Conservation (phyloP, 2,888 invertebrate genomes). For the Leptopilina syphax region DNA sequence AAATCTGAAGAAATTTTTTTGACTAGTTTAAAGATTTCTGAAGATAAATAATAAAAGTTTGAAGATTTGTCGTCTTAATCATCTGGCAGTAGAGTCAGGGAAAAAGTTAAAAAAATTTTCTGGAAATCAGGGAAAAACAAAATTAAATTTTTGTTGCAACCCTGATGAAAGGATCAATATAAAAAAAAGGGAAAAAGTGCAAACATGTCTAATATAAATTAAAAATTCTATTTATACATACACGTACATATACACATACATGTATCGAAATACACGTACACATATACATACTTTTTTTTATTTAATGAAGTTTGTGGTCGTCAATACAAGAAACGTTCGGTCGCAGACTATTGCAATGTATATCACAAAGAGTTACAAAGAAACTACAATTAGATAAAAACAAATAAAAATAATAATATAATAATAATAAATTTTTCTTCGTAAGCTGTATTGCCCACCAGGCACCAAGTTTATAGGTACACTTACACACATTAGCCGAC, state of each 20-base stretch:
- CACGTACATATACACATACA: background rate
- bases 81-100: no score
- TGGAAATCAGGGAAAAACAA: no score
- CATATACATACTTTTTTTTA: constrained; percentile 58
- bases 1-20: no score
- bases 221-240: constrained; percentile 12
- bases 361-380: constrained; percentile 77
- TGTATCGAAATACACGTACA: background rate
- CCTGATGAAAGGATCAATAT: background rate
- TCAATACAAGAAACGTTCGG: constrained; percentile 73
- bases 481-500: constrained; percentile 60
- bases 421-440: constrained; percentile 64
- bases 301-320: constrained; percentile 70
- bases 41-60: no score
- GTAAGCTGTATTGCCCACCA: constrained; percentile 68
- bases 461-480: constrained; percentile 69
- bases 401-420: constrained; percentile 71
- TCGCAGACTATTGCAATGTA: constrained; percentile 76
- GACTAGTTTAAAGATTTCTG: no score
- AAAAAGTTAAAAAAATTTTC: no score
- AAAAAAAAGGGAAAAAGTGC: background rate
- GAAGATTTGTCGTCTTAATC: no score
- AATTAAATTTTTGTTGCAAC: no score
- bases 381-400: constrained; percentile 76
- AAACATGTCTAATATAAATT: background rate